Evolutionary conservation across 2,888 invertebrate genomes (phyloP).

Genomic region (Luperina nickerlii): DNA sequence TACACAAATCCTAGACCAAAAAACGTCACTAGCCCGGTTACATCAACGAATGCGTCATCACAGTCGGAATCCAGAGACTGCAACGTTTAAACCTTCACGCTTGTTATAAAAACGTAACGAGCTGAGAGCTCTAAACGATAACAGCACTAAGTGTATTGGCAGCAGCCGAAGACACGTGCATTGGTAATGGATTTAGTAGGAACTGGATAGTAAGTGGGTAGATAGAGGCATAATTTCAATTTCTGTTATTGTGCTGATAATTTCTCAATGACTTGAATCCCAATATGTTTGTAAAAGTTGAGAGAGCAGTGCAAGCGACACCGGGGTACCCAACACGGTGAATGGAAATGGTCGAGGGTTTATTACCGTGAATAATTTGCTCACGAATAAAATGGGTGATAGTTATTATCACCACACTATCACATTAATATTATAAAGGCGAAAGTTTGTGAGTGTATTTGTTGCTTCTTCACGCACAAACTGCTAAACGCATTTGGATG

Average conservation of each 20-base stretch:
- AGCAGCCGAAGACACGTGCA: constrained; percentile 38
- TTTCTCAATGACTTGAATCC: not conserved
- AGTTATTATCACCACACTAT: not conserved
- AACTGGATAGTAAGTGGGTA: not conserved
- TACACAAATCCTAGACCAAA: constrained; percentile 17
- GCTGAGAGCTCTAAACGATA: constrained; percentile 43
- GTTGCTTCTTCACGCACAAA: too few relatives aligned
- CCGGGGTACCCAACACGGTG: not conserved
- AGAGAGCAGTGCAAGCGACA: not conserved
- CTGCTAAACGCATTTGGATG: too few relatives aligned
- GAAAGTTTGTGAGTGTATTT: not conserved
- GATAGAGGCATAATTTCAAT: not conserved
- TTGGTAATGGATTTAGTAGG: constrained; percentile 9
- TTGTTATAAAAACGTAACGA: constrained; percentile 48
- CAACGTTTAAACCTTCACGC: constrained; percentile 30
- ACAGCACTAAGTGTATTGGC: constrained; percentile 51
- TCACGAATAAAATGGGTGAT: not conserved
- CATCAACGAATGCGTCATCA: constrained; percentile 37
- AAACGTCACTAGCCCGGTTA: constrained; percentile 8
- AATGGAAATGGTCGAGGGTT: not conserved
- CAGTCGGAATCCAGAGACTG: constrained; percentile 5
- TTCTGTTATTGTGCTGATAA: too few relatives aligned
- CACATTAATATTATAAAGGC: not conserved
- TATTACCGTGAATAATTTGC: not conserved
- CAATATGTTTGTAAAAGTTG: not conserved